Percentiles rank a stretch among this genome's conserved stretches.
Conservation (phyloP, 2,888 invertebrate genomes). For the Buathra laborator region DNA sequence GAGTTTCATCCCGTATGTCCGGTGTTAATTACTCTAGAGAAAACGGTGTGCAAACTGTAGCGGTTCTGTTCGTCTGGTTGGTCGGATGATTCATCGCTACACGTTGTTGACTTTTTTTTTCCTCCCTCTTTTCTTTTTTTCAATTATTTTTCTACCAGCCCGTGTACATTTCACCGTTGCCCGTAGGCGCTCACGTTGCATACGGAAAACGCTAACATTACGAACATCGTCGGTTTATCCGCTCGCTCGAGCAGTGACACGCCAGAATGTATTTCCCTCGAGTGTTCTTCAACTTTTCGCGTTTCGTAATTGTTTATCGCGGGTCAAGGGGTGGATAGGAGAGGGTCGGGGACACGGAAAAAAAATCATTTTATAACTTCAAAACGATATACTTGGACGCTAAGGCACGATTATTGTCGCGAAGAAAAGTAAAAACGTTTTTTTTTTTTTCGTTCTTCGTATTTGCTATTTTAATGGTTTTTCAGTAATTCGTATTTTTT, state of each 20-base stretch:
- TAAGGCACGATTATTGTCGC: background rate
- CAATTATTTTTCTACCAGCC: constrained; percentile 58
- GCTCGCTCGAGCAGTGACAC: constrained; percentile 56
- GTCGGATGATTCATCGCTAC: constrained; percentile 59
- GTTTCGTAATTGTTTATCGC: constrained; percentile 64
- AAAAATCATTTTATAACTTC: no score
- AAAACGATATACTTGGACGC: background rate
- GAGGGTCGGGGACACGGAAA: background rate
- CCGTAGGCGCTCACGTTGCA: constrained; percentile 24
- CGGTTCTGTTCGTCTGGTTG: constrained; percentile 22
- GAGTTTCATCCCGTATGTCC: constrained; percentile 51
- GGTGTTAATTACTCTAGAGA: constrained; percentile 64
- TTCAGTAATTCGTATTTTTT: no score
- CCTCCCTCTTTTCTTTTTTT: constrained; percentile 45
- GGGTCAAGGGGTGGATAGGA: background rate
- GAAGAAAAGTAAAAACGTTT: background rate
- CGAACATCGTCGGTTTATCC: constrained; percentile 54
- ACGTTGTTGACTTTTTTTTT: constrained; percentile 29
- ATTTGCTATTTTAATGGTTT: no score
- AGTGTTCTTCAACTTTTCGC: constrained; percentile 68
- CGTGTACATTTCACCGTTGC: constrained; percentile 34
- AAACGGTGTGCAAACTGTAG: constrained; percentile 17
- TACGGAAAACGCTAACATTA: constrained; percentile 24
- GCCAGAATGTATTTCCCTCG: constrained; percentile 73
- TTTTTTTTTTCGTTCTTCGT: no score